Percentiles rank a stretch among this genome's conserved stretches.
phyloP scores from a whole-genome alignment of 1,140 invertebrate species.

The Meteorus sp. region DNA sequence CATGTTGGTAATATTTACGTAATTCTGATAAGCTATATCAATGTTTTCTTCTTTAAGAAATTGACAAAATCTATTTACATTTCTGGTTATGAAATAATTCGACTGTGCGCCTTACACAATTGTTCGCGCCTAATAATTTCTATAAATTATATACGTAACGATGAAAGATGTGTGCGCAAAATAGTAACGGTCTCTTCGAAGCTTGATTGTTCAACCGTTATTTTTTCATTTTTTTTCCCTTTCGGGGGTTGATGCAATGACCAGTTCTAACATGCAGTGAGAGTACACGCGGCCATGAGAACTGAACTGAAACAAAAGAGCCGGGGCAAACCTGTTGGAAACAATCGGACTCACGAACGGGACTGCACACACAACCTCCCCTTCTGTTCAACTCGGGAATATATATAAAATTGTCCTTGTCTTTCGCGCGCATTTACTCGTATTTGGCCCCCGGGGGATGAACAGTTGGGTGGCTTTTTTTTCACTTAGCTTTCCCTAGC shows the following conservation, averaged over 20 bases:
- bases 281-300: slow-evolving; percentile 44
- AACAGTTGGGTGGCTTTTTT: slow-evolving; percentile 58
- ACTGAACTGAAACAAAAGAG: slow-evolving; percentile 54
- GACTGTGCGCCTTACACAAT: too few species aligned
- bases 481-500: slow-evolving; percentile 30
- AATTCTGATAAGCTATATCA: too few species aligned
- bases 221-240: too few species aligned
- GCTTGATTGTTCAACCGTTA: slow-evolving; percentile 55
- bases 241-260: slow-evolving; percentile 48
- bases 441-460: slow-evolving; percentile 40
- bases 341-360: slow-evolving; percentile 43
- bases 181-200: slow-evolving; percentile 43
- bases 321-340: slow-evolving; percentile 54
- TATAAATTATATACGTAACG: too few species aligned
- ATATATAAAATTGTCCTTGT: slow-evolving; percentile 6
- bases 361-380: slow-evolving; percentile 12
- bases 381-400: slow-evolving; percentile 1
- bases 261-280: slow-evolving; percentile 39
- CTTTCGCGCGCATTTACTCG: slow-evolving; percentile 11
- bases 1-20: too few species aligned
- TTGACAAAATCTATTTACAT: too few species aligned
- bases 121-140: too few species aligned
- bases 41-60: too few species aligned
- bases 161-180: too few species aligned
- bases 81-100: too few species aligned